Base-by-base conservation (phyloP, 2,888 invertebrate genomes). In the Drosophila testacea region DNA sequence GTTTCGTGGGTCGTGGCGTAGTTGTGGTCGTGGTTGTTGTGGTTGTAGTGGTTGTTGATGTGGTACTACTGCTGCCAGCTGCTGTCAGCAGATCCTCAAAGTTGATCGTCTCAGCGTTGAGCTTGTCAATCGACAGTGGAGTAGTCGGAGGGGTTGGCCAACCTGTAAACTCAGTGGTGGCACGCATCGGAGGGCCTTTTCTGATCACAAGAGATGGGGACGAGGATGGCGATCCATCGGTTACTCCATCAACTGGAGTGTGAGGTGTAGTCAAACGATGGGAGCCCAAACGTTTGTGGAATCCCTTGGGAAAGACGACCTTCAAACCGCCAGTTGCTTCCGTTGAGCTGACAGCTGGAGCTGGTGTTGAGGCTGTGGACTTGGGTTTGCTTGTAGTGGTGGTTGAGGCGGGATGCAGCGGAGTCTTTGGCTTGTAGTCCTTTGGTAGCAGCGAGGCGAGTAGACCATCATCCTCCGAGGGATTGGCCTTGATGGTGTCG, bases 131-230 rank as follows among this genome's bases (percentile, higher is more conserved):
- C 0, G 97, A 96, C 79, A 97, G 95, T 0, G 97, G 97, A 0
- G 97, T 97, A 0, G 97, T 97, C 1, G 97, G 96, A 6, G 96
- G 95, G 0, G 97, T 96, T 10, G 97, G 97, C 97, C 97, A 97
- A 13, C 97, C 97, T 11, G 97, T 97, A 85, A 97, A 97, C 92
- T 97, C 97, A 16, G 97, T 97, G 7, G 97, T 96, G 27, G 95
- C 96, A 95, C 97, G 95, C 27, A 94, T 94, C 0, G 97, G 97
- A 95, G 97, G 97, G 78, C 97, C 97, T 92, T 96, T 97, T 73
- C 96, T 95, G 81, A 97, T 97, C 56, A 95, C 94, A 6, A 96
- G 96, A 0, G 93, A 91, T 0, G 94, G 93, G 1, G 93, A 92
- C 7, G 28, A 22, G 10, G 34, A 36, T 9, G 10, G 4, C 4